Percentiles rank a stretch among this genome's conserved stretches.
Conservation (phyloP, 2,113 vertebrate species). For the Megaceryle maxima region DNA sequence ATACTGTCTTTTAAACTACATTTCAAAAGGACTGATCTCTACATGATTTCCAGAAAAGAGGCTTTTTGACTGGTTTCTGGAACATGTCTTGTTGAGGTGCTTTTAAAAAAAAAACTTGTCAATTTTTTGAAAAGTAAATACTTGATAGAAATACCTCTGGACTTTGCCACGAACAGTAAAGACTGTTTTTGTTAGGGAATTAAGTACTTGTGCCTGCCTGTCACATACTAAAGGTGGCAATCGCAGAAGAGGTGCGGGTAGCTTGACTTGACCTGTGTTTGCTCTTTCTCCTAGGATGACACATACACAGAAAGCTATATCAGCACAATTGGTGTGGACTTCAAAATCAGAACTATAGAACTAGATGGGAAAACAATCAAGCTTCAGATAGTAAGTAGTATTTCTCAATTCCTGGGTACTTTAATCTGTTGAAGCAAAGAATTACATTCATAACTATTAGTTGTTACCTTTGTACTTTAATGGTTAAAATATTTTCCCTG, state of each 20-base stretch:
- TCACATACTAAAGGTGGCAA: not conserved
- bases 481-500: not conserved
- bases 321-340: conserved; percentile 98
- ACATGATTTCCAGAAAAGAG: not conserved
- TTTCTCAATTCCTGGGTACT: not conserved
- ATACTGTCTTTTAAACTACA: not conserved
- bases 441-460: not conserved
- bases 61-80: not conserved
- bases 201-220: not conserved
- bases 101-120: not conserved
- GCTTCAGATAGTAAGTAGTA: conserved; percentile 95
- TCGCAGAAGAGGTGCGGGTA: not conserved
- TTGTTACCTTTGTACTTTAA: not conserved
- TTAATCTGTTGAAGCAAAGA: not conserved
- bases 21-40: not conserved
- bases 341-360: conserved; percentile 99
- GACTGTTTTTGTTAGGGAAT: not conserved
- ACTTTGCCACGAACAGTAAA: not conserved
- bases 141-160: not conserved
- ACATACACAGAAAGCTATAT: conserved; percentile 99
- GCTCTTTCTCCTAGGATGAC: conserved; percentile 85
- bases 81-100: not conserved
- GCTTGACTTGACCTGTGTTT: not conserved
- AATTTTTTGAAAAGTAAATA: not conserved
- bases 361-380: conserved; percentile 99